Evolutionary conservation across 1,140 invertebrate species (phyloP), one percentile per base, ranked within the genome.

Genomic region (Sarcophaga peregrina): DNA sequence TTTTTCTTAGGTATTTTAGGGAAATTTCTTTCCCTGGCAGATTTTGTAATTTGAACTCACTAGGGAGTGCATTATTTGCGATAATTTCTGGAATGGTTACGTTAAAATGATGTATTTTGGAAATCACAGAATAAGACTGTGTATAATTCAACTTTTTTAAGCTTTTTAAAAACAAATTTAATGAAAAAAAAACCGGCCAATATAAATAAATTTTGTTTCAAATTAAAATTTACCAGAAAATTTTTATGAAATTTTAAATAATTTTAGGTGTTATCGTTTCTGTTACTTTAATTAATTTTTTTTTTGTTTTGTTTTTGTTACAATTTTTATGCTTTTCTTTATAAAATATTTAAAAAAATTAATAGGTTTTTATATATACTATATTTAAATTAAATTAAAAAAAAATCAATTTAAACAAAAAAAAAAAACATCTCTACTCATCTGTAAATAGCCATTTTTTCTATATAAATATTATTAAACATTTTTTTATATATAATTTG

Each of bases 361-460:
- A 68, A 15, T 68, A 68, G 62, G 62, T 17, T 68, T 25, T 68
- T 68, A 37, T 37, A 37, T 37, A 37, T n/a, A n/a, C n/a, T n/a
- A n/a, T 37, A 37, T 37, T 2, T 37, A 37, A 2, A 37, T 37
- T 37, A 2, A 37, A 37, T 37, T 37, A 37, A 37, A 37, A 37
- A 37, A 37, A 37, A 4, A 2, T 37, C 1, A 37, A 37, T 37
- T n/a, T 58, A 10, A 58, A 58, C 13, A 58, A 58, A 58, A 58
- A 58, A 68, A 25, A 25, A 68, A 68, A 68, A 20, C 62, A 68
- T 68, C n/a, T 68, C 62, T 68, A 68, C 62, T 68, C 62, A 68
- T 68, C n/a, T 68, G 62, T 68, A 68, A 68, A 68, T 68, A 68
- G 62, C 8, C 62, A 68, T 68, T 68, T 68, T 68, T 20, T 68